Conservation (phyloP, 2,797 vertebrate species). For the Sparidentex hasta region DNA sequence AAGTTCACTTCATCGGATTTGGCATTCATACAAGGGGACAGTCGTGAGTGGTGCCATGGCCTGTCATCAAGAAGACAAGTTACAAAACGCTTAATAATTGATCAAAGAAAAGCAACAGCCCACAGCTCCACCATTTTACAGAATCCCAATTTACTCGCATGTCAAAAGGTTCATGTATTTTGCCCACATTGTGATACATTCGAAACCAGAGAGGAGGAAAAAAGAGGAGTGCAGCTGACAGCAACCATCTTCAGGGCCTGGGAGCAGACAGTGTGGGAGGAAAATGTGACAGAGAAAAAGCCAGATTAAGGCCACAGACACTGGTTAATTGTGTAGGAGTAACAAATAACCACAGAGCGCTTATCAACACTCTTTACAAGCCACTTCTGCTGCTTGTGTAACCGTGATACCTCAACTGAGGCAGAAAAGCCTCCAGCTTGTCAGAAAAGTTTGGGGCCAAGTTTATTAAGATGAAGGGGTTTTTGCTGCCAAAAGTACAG, state of each 20-base stretch:
- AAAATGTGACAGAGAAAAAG: slow-evolving; percentile 61
- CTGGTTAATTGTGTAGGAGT: slow-evolving; percentile 68
- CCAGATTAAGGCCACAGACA: slow-evolving; percentile 65
- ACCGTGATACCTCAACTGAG: slow-evolving; percentile 39
- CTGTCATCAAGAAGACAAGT: slow-evolving; percentile 36
- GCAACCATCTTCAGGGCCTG: slow-evolving; percentile 48
- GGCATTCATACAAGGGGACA: background rate
- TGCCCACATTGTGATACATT: slow-evolving; percentile 33
- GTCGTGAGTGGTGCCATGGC: background rate
- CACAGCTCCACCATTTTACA: slow-evolving; percentile 1
- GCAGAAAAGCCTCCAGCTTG: slow-evolving; percentile 26
- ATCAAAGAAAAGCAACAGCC: slow-evolving; percentile 47
- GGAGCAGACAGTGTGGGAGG: slow-evolving; percentile 69
- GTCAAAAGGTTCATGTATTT: slow-evolving; percentile 45
- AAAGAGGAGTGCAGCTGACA: slow-evolving; percentile 35
- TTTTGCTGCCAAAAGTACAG: slow-evolving; percentile 36
- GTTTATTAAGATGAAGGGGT: slow-evolving; percentile 9
- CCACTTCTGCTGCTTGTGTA: slow-evolving; percentile 57
- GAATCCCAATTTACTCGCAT: slow-evolving; percentile 48
- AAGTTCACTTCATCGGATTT: slow-evolving; percentile 23
- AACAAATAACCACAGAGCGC: slow-evolving; percentile 58
- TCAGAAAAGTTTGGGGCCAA: slow-evolving; percentile 30
- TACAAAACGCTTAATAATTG: slow-evolving; percentile 35
- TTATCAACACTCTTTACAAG: slow-evolving; percentile 61
- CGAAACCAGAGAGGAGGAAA: background rate